Evolutionary conservation across 2,888 invertebrate genomes (phyloP).

Genomic region (Eupithecia insigniata): DNA sequence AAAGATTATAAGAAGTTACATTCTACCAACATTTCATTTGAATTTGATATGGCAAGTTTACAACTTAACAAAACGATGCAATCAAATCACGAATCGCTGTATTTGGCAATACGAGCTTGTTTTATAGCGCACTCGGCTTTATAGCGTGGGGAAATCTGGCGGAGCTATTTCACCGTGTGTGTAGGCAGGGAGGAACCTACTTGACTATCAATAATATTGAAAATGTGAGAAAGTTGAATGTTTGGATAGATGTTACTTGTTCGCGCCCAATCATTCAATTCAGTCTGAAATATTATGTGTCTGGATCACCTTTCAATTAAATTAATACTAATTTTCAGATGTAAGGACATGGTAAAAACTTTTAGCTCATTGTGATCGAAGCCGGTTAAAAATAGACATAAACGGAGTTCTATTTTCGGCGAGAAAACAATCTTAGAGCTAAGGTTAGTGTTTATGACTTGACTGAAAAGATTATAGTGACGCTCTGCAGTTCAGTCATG

Average conservation of each 20-base stretch:
- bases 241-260: not conserved
- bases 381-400: too few relatives aligned
- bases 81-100: slow-evolving; percentile 14
- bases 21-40: not conserved
- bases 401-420: too few relatives aligned
- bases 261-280: not conserved
- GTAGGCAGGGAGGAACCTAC: not conserved
- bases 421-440: too few relatives aligned
- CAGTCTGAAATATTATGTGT: not conserved
- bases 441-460: too few relatives aligned
- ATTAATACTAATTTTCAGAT: too few relatives aligned
- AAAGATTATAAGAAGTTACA: too few relatives aligned
- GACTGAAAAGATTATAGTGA: too few relatives aligned
- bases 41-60: slow-evolving; percentile 5
- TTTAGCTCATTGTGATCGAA: too few relatives aligned
- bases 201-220: not conserved
- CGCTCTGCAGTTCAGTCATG: too few relatives aligned
- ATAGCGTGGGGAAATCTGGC: not conserved
- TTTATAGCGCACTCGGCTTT: slow-evolving; percentile 17
- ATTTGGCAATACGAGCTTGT: slow-evolving; percentile 15
- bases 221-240: not conserved
- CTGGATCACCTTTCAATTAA: too few relatives aligned
- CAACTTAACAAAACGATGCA: slow-evolving; percentile 6
- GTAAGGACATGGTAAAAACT: too few relatives aligned
- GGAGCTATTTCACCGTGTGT: not conserved